Evolutionary conservation across 2,797 vertebrate genomes (phyloP).

Genomic region (Gadopsis marmoratus): DNA sequence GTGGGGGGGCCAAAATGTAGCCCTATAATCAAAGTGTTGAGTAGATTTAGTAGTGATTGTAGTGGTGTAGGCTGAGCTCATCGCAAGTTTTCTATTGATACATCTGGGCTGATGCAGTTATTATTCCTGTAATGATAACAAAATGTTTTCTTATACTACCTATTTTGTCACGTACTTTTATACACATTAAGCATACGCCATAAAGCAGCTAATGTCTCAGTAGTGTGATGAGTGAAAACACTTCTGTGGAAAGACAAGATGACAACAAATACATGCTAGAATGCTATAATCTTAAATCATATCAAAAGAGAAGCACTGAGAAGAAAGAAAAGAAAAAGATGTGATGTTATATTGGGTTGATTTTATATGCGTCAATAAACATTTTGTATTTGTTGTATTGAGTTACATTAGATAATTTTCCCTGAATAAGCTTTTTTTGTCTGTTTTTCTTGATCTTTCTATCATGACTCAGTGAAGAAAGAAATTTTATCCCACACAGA

Average conservation of each 20-base stretch:
- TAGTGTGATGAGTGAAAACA: neutral
- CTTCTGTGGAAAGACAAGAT: neutral
- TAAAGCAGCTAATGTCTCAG: neutral
- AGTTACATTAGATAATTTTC: neutral
- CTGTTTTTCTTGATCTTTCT: conserved; percentile 40
- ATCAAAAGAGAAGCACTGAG: conserved; percentile 15
- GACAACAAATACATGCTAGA: neutral
- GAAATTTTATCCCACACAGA: conserved; percentile 67
- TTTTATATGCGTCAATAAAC: conserved; percentile 5
- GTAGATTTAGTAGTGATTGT: conserved; percentile 4
- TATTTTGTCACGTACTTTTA: neutral
- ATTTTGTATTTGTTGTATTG: neutral
- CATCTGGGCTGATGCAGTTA: conserved; percentile 1
- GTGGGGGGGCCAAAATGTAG: conserved; percentile 5
- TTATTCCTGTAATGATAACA: neutral
- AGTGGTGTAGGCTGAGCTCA: neutral
- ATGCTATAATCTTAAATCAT: neutral
- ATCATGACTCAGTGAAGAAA: conserved; percentile 51
- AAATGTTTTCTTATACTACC: neutral
- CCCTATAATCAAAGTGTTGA: neutral
- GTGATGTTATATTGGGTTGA: neutral
- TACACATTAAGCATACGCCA: neutral
- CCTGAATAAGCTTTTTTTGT: conserved; percentile 1
- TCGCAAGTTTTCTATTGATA: neutral
- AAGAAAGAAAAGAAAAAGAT: neutral